phyloP scores from a whole-genome alignment of 2,888 invertebrate genomes.

The Agonopterix heracliana region DNA sequence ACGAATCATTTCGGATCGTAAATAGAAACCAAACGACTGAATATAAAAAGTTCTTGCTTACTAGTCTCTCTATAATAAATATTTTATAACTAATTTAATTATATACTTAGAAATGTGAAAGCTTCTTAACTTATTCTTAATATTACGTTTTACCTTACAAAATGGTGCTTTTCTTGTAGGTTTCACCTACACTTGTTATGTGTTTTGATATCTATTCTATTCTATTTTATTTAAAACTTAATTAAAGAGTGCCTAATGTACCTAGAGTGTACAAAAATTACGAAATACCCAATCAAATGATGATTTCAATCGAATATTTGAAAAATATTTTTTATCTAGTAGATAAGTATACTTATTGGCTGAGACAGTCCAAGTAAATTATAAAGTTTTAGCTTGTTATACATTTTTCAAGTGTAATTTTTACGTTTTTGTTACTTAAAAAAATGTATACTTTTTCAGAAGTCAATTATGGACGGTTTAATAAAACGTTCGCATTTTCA shows the following conservation, averaged over 20 bases:
- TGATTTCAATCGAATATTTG: no score
- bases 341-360: not conserved
- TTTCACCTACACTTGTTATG: not conserved
- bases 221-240: not conserved
- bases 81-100: not conserved
- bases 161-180: conserved; percentile 23
- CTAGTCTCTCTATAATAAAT: conserved; percentile 7
- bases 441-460: not conserved
- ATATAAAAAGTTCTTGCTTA: conserved; percentile 2
- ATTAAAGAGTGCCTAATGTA: no score
- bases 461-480: not conserved
- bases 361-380: not conserved
- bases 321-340: not conserved
- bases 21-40: not conserved
- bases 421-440: not conserved
- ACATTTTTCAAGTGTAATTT: conserved; percentile 6
- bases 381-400: conserved; percentile 2
- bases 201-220: not conserved
- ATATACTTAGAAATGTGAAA: not conserved
- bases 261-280: no score
- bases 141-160: conserved; percentile 4
- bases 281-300: no score
- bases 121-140: not conserved
- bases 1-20: not conserved
- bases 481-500: not conserved